Evolutionary conservation across 2,797 vertebrate genomes (phyloP).

Genomic region (Girardinus metallicus): DNA sequence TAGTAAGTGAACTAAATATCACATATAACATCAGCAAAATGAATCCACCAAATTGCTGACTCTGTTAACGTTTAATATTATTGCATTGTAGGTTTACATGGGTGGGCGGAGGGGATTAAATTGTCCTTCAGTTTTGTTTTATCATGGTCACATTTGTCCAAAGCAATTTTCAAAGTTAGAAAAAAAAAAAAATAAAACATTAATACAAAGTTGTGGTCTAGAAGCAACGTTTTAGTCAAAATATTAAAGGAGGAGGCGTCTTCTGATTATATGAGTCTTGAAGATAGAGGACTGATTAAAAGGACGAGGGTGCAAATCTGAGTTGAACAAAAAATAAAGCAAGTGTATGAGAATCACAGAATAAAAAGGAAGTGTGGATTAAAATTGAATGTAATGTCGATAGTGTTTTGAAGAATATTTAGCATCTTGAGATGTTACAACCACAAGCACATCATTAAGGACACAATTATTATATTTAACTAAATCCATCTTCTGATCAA

Average conservation of each 20-base stretch:
- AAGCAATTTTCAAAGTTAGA: neutral
- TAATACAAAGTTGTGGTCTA: neutral
- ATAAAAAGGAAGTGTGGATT: neutral
- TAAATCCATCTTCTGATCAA: too few species aligned
- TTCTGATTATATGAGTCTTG: neutral
- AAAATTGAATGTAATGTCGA: neutral
- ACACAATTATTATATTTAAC: too few species aligned
- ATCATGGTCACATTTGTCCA: neutral
- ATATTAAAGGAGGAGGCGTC: neutral
- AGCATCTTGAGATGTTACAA: neutral
- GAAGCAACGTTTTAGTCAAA: neutral
- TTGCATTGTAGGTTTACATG: neutral
- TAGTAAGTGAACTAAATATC: slow-evolving; percentile 23
- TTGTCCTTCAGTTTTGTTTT: neutral
- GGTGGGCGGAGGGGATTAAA: neutral
- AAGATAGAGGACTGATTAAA: neutral
- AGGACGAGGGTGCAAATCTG: neutral
- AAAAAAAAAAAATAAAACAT: neutral
- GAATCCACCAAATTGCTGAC: neutral
- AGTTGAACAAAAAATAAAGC: neutral
- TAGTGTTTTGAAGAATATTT: neutral
- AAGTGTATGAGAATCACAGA: neutral
- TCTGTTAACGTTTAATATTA: neutral
- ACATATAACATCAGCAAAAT: slow-evolving; percentile 2
- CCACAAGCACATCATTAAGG: too few species aligned